These are phyloP conservation scores for Prenolepis imparis DNA, from an alignment of 2,888 invertebrate genomes.

Conservation along the genomic window DNA sequence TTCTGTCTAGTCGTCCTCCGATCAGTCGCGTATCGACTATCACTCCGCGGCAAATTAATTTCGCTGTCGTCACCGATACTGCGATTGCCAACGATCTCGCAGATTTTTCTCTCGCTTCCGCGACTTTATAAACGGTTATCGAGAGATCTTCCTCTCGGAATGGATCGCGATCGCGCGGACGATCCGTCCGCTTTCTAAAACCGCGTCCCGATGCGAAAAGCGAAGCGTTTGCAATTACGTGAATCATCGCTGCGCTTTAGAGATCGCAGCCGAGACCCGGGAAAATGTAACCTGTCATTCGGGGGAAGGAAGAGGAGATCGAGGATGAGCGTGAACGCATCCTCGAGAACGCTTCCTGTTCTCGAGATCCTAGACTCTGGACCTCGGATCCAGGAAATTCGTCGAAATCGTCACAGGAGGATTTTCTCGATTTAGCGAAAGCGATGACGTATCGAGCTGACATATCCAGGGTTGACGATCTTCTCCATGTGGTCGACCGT, in stretches of 20 bases:
- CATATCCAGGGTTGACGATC: background rate
- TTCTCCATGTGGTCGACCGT: background rate
- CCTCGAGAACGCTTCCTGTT: constrained; percentile 30
- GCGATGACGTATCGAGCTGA: background rate
- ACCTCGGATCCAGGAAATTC: background rate
- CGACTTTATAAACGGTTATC: constrained; percentile 14
- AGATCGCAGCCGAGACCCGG: constrained; percentile 17
- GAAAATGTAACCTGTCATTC: constrained; percentile 38
- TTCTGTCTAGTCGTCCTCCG: background rate
- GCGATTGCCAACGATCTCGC: background rate
- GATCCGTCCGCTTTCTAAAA: constrained; percentile 61
- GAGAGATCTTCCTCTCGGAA: background rate
- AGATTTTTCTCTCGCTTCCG: background rate
- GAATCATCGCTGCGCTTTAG: constrained; percentile 52
- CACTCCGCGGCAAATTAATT: constrained; percentile 26
- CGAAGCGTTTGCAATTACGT: constrained; percentile 45
- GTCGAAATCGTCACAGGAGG: background rate
- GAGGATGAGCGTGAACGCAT: constrained; percentile 30
- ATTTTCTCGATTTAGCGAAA: background rate
- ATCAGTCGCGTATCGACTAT: background rate
- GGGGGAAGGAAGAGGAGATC: constrained; percentile 5
- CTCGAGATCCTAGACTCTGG: background rate
- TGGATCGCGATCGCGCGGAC: background rate
- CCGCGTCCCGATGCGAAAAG: constrained; percentile 11
- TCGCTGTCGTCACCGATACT: background rate